phyloP scores from a whole-genome alignment of 1,140 invertebrate species.

The Neoseiulus cucumeris region DNA sequence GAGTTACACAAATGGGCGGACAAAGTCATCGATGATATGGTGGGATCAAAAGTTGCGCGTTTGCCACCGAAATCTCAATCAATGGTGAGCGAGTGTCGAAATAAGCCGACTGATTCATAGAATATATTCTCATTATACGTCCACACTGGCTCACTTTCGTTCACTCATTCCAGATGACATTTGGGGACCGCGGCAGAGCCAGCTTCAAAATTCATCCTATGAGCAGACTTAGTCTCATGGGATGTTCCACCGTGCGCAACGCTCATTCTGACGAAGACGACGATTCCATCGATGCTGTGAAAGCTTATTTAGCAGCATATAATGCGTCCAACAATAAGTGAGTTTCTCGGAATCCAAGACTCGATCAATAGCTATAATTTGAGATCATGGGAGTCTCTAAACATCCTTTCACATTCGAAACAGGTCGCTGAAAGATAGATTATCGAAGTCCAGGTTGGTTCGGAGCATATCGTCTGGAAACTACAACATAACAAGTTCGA shows the following conservation, averaged over 20 bases:
- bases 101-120: too few relatives aligned
- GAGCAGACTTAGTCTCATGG: conserved; percentile 17
- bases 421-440: neutral
- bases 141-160: neutral
- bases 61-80: conserved; percentile 6
- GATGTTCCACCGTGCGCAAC: conserved; percentile 12
- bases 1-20: conserved; percentile 14
- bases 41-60: neutral
- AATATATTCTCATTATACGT: neutral
- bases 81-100: neutral
- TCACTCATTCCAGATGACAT: neutral
- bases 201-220: conserved; percentile 20
- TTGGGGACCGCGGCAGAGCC: conserved; percentile 8
- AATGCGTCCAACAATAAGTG: conserved; percentile 9
- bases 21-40: conserved; percentile 7
- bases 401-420: too few relatives aligned
- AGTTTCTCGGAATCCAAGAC: too few relatives aligned
- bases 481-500: conserved; percentile 18
- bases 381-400: too few relatives aligned
- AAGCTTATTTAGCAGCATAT: conserved; percentile 14
- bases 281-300: conserved; percentile 15
- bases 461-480: conserved; percentile 21
- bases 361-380: too few relatives aligned
- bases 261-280: conserved; percentile 18
- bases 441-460: conserved; percentile 15